Base-by-base conservation (phyloP, 2,888 invertebrate species). In the Drosophila subquinaria region DNA sequence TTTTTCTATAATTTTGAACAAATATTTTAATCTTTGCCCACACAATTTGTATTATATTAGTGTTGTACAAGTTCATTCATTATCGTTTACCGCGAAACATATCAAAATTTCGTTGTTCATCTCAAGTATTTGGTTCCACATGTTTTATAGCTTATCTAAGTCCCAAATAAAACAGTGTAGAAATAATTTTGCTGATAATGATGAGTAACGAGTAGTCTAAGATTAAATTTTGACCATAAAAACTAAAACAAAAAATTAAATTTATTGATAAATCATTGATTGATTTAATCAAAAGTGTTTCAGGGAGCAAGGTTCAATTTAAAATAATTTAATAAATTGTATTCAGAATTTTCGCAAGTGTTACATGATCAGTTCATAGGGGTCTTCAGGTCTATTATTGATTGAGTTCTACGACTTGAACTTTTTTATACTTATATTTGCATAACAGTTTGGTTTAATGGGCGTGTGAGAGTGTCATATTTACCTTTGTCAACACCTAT, bases 261-360 rank as follows among this genome's bases (percentile, higher is more conserved):
- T 66, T 45, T 55, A 43, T 65, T 42, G 61, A 51, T 62, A 62
- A 40, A 40, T 33, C 27, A 40, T 61, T 79, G 65, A 81, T 81
- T 85, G 80, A 63, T n/a, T 57, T 50, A 82, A 82, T 79, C 56
- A 64, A 63, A 55, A 38, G 33, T 52, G 9, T 23, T 42, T 11
- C n/a, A 20, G 20, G 42, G 20, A 55, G 47, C 57, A 57, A 47
- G 40, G 52, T 42, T 64, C 52, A 66, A 45, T 52, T 52, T 52
- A 45, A n/a, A 27, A 69, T 60, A 52, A 62, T 63, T 38, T 8
- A 30, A 3, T 40, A 74, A 81, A 43, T 68, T 72, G 42, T 83
- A 53, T 70, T 50, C 30, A 59, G 11, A 10, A 20, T 9, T 35
- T 35, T 40, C 17, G 36, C 9, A 30, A 11, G n/a, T 33, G 55